Evolutionary conservation across 1,140 invertebrate species (phyloP).

Genomic region (Aphidius gifuensis): DNA sequence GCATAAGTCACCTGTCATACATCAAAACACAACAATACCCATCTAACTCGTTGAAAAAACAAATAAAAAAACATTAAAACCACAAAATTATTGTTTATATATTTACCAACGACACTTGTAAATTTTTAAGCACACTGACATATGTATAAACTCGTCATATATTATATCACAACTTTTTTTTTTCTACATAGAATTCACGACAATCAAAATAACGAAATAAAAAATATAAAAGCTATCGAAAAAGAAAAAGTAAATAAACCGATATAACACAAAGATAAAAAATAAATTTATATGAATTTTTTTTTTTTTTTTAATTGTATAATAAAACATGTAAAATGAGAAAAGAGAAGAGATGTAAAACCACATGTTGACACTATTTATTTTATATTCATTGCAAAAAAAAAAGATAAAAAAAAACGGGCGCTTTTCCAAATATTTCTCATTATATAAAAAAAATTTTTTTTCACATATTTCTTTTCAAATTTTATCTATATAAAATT

Average conservation of each 20-base stretch:
- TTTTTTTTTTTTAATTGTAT: no score
- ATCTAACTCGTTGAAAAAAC: no score
- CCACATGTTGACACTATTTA: neutral
- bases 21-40: no score
- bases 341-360: conserved; percentile 6
- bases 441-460: neutral
- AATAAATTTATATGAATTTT: neutral
- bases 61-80: no score
- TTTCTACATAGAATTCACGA: no score
- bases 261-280: conserved; percentile 2
- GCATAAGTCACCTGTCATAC: no score
- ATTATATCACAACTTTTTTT: no score
- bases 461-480: neutral
- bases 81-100: neutral
- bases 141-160: no score
- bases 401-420: no score
- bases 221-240: neutral
- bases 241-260: neutral
- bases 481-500: neutral
- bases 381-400: conserved; percentile 3
- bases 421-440: neutral
- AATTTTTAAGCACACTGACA: conserved; percentile 11
- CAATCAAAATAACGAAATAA: no score
- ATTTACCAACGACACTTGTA: conserved; percentile 17
- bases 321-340: conserved; percentile 2